These are phyloP conservation scores for Scaptomyza caliginosa DNA, from an alignment of 2,888 invertebrate genomes.

Conservation along the genomic window DNA sequence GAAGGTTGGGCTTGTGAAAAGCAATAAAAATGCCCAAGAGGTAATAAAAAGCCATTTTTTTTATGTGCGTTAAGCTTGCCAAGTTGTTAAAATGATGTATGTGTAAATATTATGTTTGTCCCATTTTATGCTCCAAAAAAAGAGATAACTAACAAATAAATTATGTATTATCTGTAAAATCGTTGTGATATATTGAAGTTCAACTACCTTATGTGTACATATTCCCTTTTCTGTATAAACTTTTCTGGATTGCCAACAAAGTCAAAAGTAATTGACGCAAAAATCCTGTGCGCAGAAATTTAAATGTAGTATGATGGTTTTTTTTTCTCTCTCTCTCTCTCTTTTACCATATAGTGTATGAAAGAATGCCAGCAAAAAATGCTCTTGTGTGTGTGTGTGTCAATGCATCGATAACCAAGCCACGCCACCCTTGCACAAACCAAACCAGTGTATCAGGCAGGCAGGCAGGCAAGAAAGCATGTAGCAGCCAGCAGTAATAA, in stretches of 20 bases:
- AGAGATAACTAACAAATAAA: not conserved
- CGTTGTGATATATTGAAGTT: not conserved
- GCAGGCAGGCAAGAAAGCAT: not conserved
- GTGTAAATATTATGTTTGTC: not conserved
- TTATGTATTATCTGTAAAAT: not conserved
- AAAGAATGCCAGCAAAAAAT: constrained; percentile 5
- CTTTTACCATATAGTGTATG: constrained; percentile 4
- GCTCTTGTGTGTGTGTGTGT: constrained; percentile 36
- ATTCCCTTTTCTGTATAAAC: not conserved
- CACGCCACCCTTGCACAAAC: not conserved
- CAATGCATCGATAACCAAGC: constrained; percentile 68
- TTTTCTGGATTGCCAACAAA: constrained; percentile 1
- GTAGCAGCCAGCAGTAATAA: constrained; percentile 33
- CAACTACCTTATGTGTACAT: not conserved
- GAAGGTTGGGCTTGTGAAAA: no score
- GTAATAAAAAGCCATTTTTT: not conserved
- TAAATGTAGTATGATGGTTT: constrained; percentile 10
- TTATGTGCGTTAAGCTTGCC: not conserved
- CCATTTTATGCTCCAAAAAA: not conserved
- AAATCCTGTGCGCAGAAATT: constrained; percentile 55
- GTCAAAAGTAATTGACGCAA: constrained; percentile 19
- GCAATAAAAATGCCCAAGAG: not conserved
- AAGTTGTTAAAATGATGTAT: not conserved
- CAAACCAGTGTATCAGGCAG: constrained; percentile 8
- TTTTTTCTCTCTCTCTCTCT: not conserved